Evolutionary conservation across 2,888 invertebrate species (phyloP).

Genomic region (Volucella bombylans): DNA sequence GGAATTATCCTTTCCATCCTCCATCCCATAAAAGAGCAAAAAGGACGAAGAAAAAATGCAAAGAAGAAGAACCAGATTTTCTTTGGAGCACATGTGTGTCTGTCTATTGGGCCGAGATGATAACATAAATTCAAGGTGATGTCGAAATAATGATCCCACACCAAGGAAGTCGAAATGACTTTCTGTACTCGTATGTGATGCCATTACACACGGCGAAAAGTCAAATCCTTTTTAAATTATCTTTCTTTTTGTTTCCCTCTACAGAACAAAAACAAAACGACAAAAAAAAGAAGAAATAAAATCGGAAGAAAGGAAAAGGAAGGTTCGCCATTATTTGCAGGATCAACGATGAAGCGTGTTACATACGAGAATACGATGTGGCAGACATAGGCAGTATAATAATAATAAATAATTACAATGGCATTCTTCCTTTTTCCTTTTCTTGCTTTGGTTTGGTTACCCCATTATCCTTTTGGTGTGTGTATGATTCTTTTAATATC

Average conservation of each 20-base stretch:
- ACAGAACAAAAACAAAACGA: neutral
- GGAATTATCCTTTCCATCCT: conserved; percentile 45
- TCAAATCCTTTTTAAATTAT: conserved; percentile 64
- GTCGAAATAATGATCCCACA: conserved; percentile 54
- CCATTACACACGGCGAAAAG: conserved; percentile 40
- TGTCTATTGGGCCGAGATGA: neutral
- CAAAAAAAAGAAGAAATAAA: no score
- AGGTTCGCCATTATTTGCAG: conserved; percentile 45
- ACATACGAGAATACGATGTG: conserved; percentile 22
- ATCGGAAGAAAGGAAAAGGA: neutral
- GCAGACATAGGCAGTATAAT: conserved; percentile 45
- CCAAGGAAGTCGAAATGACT: conserved; percentile 21
- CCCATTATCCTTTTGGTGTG: neutral
- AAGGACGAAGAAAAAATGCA: neutral
- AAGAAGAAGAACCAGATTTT: neutral
- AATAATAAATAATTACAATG: conserved; percentile 70
- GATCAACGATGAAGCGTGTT: conserved; percentile 56
- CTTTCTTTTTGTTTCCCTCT: conserved; percentile 17
- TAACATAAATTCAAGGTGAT: conserved; percentile 53
- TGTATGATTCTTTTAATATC: conserved; percentile 55
- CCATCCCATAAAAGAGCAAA: conserved; percentile 5
- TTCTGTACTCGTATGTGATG: conserved; percentile 35
- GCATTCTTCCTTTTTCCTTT: conserved; percentile 30
- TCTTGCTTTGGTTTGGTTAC: conserved; percentile 14
- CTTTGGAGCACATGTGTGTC: neutral